Percentiles rank a stretch among this genome's conserved stretches.
phyloP scores from a whole-genome alignment of 2,113 vertebrate genomes.

The Dinomys branickii region DNA sequence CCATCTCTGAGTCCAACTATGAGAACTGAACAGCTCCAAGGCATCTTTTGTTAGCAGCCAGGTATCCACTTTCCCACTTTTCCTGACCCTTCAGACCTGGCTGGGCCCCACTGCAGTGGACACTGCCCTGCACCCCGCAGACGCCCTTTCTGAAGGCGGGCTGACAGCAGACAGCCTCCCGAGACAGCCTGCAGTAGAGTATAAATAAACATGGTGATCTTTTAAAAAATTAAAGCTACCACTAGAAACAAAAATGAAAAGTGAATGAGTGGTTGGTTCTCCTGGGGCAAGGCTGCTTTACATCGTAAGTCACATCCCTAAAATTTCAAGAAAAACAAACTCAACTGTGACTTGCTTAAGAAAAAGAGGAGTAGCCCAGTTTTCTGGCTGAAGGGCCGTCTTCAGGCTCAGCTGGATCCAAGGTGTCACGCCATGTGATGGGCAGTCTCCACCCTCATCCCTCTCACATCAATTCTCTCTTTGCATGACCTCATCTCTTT shows the following conservation, averaged over 20 bases:
- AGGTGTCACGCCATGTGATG: background rate
- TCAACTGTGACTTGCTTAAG: background rate
- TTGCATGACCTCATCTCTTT: slow-evolving; percentile 45
- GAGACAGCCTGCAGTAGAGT: background rate
- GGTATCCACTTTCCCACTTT: background rate
- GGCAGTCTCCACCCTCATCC: background rate
- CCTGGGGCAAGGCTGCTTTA: background rate
- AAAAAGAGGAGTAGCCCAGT: background rate
- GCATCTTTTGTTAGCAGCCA: background rate
- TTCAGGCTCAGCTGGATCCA: background rate
- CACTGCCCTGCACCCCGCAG: accelerated
- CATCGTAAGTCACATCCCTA: background rate
- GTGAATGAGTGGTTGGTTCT: background rate
- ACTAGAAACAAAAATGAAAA: slow-evolving; percentile 46
- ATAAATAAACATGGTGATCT: background rate
- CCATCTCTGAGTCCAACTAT: background rate
- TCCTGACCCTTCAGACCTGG: background rate
- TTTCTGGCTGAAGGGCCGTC: background rate
- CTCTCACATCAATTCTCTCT: slow-evolving; percentile 23
- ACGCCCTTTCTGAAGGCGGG: background rate
- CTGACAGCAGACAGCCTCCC: background rate
- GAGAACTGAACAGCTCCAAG: background rate
- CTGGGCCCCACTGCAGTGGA: too few species aligned
- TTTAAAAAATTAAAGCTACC: slow-evolving; percentile 36
- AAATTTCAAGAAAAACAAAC: background rate